Base-by-base conservation (phyloP, 2,888 invertebrate genomes). In the Tolmerus cingulatus region DNA sequence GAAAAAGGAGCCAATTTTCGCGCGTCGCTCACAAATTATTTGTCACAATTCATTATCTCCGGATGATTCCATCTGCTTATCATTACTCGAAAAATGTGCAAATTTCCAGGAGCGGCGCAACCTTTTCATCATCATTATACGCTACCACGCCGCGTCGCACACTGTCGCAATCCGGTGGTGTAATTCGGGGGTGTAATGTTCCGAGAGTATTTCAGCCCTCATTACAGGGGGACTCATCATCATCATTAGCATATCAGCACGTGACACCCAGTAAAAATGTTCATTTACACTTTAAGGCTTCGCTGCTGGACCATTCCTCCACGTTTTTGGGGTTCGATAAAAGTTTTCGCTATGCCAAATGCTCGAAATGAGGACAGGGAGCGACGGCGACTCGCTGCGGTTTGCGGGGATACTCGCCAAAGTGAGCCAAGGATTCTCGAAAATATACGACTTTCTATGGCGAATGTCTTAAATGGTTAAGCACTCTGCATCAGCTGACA, bases 191-290 rank as follows among this genome's bases (percentile, higher is more conserved):
- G 34, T 19, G 46, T 51, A 86, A 76, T 76, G 40, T 74, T 23
- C 76, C 66, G 27, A 66, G 66, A 74, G 30, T 30, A 34, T 76
- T 74, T 74, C 51, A 46, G 37, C 19, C 23, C 76, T 76, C 51
- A 86, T 74, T 76, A 51, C 51, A 40, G 66, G 19, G 66, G 46
- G 23, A 74, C 14, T 40, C 86, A 76, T 86, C 84, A 84, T 74
- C 85, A 84, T 84, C 82, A 84, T 84, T 84, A 84, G 82, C 82
- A 84, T 86, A 86, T 86, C 86, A 86, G 76, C 34, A 86, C 76
- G 46, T 74, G 86, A 74, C 74, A 86, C 19, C 74, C 46, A 51
- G 51, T 66, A 86, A 86, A 74, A 74, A 84, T 66, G 66, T 84
- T 84, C 66, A 76, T 86, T 76, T 86, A 76, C 86, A 46, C 76